These are phyloP conservation scores for Nycticebus coucang DNA, from an alignment of 2,113 vertebrate species.

Conservation along the genomic window DNA sequence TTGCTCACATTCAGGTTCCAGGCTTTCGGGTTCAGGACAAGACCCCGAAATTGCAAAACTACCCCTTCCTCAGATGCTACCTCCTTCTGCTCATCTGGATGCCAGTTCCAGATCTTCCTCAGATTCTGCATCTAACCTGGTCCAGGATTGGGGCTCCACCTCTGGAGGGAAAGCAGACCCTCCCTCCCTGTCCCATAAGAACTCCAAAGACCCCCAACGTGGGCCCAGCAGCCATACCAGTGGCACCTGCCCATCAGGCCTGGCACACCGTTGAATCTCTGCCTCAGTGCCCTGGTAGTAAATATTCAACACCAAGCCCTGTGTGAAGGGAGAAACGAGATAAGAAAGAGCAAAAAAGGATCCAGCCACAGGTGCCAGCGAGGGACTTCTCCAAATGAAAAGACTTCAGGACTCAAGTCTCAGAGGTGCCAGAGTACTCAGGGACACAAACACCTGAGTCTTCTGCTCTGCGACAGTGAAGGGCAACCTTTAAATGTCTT, in stretches of 20 bases:
- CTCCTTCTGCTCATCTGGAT: background rate
- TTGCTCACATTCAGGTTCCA: background rate
- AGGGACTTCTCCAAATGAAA: background rate
- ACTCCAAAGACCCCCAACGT: background rate
- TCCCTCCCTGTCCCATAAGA: background rate
- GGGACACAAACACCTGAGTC: rapidly evolving
- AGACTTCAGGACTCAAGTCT: background rate
- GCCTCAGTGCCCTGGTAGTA: slow-evolving; percentile 89
- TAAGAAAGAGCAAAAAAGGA: background rate
- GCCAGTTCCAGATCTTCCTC: background rate
- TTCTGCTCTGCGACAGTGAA: rapidly evolving
- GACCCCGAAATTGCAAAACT: background rate
- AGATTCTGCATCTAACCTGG: slow-evolving; percentile 20
- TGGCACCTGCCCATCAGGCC: slow-evolving; percentile 89
- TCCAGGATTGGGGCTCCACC: background rate
- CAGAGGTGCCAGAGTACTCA: background rate
- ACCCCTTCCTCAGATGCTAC: background rate
- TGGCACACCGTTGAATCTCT: slow-evolving; percentile 85
- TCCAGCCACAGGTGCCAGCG: background rate
- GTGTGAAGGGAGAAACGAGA: slow-evolving; percentile 42
- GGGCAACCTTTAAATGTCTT: background rate
- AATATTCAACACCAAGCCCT: slow-evolving; percentile 91
- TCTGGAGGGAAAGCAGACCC: background rate
- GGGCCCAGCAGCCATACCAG: slow-evolving; percentile 86
- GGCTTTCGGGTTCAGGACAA: background rate